Base-by-base conservation (phyloP, 2,888 invertebrate species). In the Spodoptera exigua region DNA sequence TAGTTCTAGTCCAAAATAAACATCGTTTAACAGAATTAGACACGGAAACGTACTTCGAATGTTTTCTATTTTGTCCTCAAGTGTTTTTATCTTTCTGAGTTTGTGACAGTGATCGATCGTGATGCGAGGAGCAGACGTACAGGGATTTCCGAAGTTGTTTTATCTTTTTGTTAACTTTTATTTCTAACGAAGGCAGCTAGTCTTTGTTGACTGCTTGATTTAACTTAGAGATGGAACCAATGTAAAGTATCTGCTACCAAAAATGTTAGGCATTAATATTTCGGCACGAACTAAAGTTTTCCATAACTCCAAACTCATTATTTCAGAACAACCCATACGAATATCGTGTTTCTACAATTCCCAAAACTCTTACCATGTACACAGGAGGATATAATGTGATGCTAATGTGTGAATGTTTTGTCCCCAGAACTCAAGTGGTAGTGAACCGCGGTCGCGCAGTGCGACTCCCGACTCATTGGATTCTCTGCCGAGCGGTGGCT, bases 381-480 rank as follows among this genome's bases (percentile, higher is more conserved):
- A n/a, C n/a, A n/a, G n/a, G n/a, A n/a, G n/a, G n/a, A n/a, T n/a
- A n/a, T n/a, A n/a, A n/a, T n/a, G 5, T 27, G 7, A 1, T 43
- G 16, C 43, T 32, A 46, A 36, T n/a, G 7, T n/a, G 14, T 45
- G 49, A 1, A 7, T 40, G 14, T 0, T 3, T 67, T 70, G 65
- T 54, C 49, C 60, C 16, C 89, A 96, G 96, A 95, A 96, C 87
- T 97, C 97, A 70, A 96, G 96, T 80, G 97, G 97, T 85, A 97
- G 97, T 76, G 97, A 97, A 76, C 96, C 97, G 53, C 93, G 97
- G 88, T 97, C 98, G 70, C 96, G 98, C 70, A 98, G 97, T 87
- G 98, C 97, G 71, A 98, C 98, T 56, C 98, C 98, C 27, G 98
- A 98, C 93, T 98, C 98, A 34, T 91, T 98, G 85, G 98, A 98